Base-by-base conservation (phyloP, 2,888 invertebrate species). In the Atethmia centrago region DNA sequence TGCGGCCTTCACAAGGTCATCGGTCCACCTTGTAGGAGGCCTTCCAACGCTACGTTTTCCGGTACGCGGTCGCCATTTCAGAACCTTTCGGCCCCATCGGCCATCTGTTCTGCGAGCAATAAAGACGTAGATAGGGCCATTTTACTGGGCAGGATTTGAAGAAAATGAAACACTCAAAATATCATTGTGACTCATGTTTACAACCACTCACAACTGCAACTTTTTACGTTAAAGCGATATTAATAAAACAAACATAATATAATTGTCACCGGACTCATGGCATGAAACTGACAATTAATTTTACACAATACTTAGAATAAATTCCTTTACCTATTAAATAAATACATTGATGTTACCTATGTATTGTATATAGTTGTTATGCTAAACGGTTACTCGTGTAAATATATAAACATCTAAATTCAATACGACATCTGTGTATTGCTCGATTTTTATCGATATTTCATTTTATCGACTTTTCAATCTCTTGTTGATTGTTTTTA, bases 141-240 rank as follows among this genome's bases (percentile, higher is more conserved):
- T 12, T 9, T 8, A 40, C 9, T 4, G n/a, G 49, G 42, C 5
- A 12, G 2, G 51, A 16, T 64, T 56, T 21, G 0, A n/a, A 62
- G 49, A 56, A 79, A 94, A 93, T 93, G 90, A 94, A 94, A 94
- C 90, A 85, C 87, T 76, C 31, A 80, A 84, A 79, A 80, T 81
- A 77, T 92, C 90, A 92, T 94, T 95, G 95, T 95, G 95, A 95
- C 95, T 95, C 94, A 92, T 94, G 94, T 95, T 95, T 95, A 95
- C 93, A 95, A 95, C 95, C 94, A 94, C 94, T 94, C 95, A 95
- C 95, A 95, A 94, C 94, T 95, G 95, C 95, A 94, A 93, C 93
- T 88, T 91, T 90, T 94, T 94, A 94, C 92, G 93, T 93, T 93
- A 89, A 95, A 96, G 95, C 95, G 90, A 94, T 93, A 92, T 87